Conservation (phyloP, 2,888 invertebrate genomes). For the Zaprionus bogoriensis region DNA sequence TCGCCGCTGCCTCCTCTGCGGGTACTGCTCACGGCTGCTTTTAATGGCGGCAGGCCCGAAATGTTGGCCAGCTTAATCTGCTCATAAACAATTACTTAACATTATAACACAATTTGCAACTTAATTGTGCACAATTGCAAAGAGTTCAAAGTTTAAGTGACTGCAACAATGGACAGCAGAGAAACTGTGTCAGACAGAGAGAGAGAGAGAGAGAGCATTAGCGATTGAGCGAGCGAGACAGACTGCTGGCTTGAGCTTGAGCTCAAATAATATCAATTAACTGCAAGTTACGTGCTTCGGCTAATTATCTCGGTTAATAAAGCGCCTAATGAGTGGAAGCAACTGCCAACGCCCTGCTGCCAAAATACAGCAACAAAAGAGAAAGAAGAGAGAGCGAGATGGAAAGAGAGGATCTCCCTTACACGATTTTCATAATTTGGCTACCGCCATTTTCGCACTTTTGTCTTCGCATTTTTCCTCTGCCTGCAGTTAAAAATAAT, state of each 20-base stretch:
- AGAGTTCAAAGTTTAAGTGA: slow-evolving; percentile 66
- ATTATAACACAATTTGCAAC: slow-evolving; percentile 69
- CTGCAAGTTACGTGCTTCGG: slow-evolving; percentile 76
- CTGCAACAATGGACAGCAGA: slow-evolving; percentile 46
- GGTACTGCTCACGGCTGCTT: slow-evolving; percentile 26
- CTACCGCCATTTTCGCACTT: slow-evolving; percentile 19
- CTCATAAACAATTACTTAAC: slow-evolving; percentile 71
- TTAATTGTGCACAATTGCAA: slow-evolving; percentile 70
- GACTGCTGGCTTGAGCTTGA: slow-evolving; percentile 52
- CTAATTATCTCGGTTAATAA: slow-evolving; percentile 79
- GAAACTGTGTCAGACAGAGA: no score
- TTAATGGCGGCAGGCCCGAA: slow-evolving; percentile 39
- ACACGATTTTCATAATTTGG: slow-evolving; percentile 41
- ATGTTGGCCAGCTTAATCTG: slow-evolving; percentile 49
- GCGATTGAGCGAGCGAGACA: no score
- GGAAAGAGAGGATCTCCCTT: slow-evolving; percentile 1
- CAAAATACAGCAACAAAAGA: slow-evolving; percentile 45
- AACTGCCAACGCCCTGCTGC: slow-evolving; percentile 72
- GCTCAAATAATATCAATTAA: slow-evolving; percentile 81
- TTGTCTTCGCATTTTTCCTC: slow-evolving; percentile 2
- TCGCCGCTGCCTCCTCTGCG: background rate
- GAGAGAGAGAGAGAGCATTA: no score
- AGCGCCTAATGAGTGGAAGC: slow-evolving; percentile 79
- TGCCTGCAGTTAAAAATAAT: slow-evolving; percentile 52
- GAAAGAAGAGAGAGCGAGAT: background rate